phyloP scores from a whole-genome alignment of 2,113 vertebrate genomes.

The Mionectes macconnelli region DNA sequence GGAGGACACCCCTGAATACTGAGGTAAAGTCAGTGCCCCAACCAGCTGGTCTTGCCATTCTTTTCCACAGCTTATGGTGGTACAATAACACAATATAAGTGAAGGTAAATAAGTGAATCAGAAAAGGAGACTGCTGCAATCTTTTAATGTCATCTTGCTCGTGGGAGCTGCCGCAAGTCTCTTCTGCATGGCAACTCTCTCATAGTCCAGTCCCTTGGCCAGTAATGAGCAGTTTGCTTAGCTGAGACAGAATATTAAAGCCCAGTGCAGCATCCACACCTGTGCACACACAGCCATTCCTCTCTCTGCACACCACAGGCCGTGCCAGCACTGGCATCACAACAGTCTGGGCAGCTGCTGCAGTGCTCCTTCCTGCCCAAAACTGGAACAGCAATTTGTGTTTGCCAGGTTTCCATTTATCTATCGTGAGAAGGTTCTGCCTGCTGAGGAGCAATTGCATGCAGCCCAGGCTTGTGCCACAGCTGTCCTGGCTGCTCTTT shows the following conservation, averaged over 20 bases:
- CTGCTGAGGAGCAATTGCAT: neutral
- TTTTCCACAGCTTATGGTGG: neutral
- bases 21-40: neutral
- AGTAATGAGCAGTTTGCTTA: neutral
- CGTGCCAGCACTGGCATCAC: neutral
- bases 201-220: neutral
- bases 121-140: neutral
- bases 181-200: neutral
- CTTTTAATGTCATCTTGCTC: neutral
- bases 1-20: neutral
- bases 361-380: neutral
- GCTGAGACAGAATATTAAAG: neutral
- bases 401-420: neutral
- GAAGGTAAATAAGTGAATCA: neutral
- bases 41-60: neutral
- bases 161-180: neutral
- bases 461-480: neutral
- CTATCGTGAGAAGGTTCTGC: neutral
- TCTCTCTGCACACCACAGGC: accelerated
- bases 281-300: neutral
- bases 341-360: neutral
- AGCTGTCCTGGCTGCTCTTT: neutral
- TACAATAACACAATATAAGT: neutral
- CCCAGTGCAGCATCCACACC: neutral
- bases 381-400: neutral